Conservation (phyloP, 2,113 vertebrate genomes). For the Fregata magnificens region DNA sequence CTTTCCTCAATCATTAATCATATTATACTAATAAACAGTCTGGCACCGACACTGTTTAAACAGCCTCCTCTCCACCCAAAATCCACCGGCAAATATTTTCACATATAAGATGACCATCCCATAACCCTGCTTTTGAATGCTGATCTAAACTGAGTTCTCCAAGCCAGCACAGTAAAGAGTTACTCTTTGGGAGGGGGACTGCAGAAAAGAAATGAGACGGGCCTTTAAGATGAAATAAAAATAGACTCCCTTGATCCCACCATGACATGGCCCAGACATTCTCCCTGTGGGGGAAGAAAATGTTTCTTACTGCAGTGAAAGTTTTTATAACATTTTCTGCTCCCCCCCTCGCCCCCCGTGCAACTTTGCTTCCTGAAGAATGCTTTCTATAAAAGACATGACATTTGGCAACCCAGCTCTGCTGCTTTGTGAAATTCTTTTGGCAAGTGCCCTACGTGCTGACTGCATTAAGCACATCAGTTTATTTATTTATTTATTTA, state of each 20-base stretch:
- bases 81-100: slow-evolving; percentile 3
- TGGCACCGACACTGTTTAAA: neutral
- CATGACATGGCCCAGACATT: slow-evolving; percentile 32
- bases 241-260: slow-evolving; percentile 30
- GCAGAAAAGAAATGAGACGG: neutral
- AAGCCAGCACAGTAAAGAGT: neutral
- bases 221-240: slow-evolving; percentile 38
- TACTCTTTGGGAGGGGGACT: neutral
- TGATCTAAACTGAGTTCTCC: neutral
- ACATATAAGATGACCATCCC: neutral
- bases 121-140: neutral
- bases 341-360: neutral
- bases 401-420: slow-evolving; percentile 58
- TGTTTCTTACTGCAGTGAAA: slow-evolving; percentile 22
- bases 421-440: slow-evolving; percentile 60
- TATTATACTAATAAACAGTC: slow-evolving; percentile 28
- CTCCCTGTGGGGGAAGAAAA: slow-evolving; percentile 19
- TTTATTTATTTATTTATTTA: slow-evolving; percentile 31
- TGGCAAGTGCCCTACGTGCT: slow-evolving; percentile 49
- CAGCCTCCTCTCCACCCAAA: slow-evolving; percentile 9
- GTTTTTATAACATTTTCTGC: slow-evolving; percentile 30
- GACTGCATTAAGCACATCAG: slow-evolving; percentile 37
- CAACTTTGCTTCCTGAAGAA: slow-evolving; percentile 61
- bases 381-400: slow-evolving; percentile 58
- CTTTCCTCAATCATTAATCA: slow-evolving; percentile 13